A percentile compares a stretch with the other conserved stretches of the same genome.
phyloP scores from a whole-genome alignment of 1,140 invertebrate genomes.

The Papilio xuthus region DNA sequence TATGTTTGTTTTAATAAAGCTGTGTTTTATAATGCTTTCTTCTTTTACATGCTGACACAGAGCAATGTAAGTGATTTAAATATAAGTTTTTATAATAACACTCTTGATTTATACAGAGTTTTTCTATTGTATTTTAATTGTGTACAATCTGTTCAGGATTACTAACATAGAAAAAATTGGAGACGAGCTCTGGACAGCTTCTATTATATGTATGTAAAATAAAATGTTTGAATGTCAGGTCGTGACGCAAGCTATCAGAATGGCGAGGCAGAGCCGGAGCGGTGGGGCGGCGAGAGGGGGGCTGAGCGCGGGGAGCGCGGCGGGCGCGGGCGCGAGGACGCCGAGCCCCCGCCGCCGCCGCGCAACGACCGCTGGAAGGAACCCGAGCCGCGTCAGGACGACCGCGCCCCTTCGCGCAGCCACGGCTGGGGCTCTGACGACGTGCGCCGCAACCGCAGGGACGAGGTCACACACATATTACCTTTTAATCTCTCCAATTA shows the following conservation, averaged over 20 bases:
- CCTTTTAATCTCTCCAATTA: neutral
- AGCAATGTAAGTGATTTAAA: slow-evolving; percentile 37
- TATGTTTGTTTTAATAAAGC: neutral
- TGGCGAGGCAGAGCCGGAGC: slow-evolving; percentile 74
- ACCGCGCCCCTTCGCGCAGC: slow-evolving; percentile 73
- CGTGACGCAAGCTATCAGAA: slow-evolving; percentile 79
- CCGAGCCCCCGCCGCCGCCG: slow-evolving; percentile 76
- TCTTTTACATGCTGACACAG: slow-evolving; percentile 35
- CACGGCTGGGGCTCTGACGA: slow-evolving; percentile 77
- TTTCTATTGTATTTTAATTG: neutral
- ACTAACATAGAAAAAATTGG: too few relatives aligned
- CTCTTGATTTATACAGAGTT: neutral
- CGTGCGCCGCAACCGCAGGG: slow-evolving; percentile 78
- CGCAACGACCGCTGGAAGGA: slow-evolving; percentile 91
- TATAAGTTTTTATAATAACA: neutral
- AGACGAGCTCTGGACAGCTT: too few relatives aligned
- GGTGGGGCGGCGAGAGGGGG: slow-evolving; percentile 74
- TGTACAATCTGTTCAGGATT: too few relatives aligned
- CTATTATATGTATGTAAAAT: too few relatives aligned
- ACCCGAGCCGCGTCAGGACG: slow-evolving; percentile 79
- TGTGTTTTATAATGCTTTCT: slow-evolving; percentile 25
- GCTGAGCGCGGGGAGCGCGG: slow-evolving; percentile 62
- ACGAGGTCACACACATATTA: slow-evolving; percentile 55
- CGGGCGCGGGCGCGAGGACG: slow-evolving; percentile 74
- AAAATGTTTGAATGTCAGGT: slow-evolving; percentile 48